phyloP scores from a whole-genome alignment of 2,797 vertebrate genomes.

The Sebastiscus tertius region DNA sequence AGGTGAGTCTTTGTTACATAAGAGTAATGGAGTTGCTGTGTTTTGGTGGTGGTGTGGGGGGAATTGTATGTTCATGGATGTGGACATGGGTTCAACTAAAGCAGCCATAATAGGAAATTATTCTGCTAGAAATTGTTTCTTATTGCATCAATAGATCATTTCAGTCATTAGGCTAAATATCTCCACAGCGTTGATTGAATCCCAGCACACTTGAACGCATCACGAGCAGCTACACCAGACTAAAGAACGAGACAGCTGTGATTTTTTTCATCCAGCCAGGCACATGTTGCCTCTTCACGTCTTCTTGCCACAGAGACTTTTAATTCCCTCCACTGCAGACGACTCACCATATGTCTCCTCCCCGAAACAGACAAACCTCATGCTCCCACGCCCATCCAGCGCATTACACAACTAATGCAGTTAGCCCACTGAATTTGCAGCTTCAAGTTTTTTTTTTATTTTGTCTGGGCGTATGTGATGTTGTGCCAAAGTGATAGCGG shows the following conservation, averaged over 20 bases:
- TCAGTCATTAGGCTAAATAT: slow-evolving; percentile 15
- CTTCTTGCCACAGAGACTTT: slow-evolving; percentile 52
- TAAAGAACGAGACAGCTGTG: not conserved
- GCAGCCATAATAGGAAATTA: not conserved
- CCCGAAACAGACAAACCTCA: slow-evolving; percentile 36
- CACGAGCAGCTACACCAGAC: not conserved
- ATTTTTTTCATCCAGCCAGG: slow-evolving; percentile 43
- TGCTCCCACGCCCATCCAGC: slow-evolving; percentile 43
- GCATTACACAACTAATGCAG: slow-evolving; percentile 45
- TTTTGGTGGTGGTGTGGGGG: not conserved
- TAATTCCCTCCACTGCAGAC: slow-evolving; percentile 48
- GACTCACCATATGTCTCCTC: slow-evolving; percentile 49
- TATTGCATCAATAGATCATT: slow-evolving; percentile 28
- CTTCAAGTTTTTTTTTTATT: slow-evolving; percentile 16
- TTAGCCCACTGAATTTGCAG: slow-evolving; percentile 40
- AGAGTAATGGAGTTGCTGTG: slow-evolving; percentile 35
- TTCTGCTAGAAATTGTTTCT: not conserved
- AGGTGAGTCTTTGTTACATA: slow-evolving; percentile 51
- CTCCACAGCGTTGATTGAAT: slow-evolving; percentile 1
- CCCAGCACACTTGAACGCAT: slow-evolving; percentile 3
- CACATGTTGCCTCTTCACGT: slow-evolving; percentile 40
- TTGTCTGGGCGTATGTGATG: slow-evolving; percentile 18
- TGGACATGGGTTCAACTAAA: slow-evolving; percentile 4
- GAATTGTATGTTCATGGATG: not conserved
- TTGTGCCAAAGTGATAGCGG: slow-evolving; percentile 34